Conservation (phyloP, 2,797 vertebrate genomes). For the Rallus crepitans region DNA sequence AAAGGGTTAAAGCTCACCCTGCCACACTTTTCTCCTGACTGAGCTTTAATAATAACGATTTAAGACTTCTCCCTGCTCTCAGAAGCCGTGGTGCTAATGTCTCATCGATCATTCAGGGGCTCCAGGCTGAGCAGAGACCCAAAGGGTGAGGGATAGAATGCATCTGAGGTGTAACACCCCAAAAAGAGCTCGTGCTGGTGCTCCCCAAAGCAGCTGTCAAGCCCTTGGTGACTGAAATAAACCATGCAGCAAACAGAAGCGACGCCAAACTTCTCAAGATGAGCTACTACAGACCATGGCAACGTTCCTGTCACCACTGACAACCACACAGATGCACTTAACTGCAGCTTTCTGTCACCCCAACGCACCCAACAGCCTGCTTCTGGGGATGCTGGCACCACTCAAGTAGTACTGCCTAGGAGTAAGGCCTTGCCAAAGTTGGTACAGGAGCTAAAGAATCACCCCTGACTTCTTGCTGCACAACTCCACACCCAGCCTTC, state of each 20-base stretch:
- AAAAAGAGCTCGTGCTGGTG: not conserved
- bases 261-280: not conserved
- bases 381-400: fast-evolving
- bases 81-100: no score
- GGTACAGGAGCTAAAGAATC: fast-evolving
- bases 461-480: not conserved
- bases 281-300: not conserved
- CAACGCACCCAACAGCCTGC: fast-evolving
- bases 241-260: fast-evolving
- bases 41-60: no score
- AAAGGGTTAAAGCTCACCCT: no score
- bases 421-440: not conserved
- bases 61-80: no score
- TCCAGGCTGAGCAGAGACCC: not conserved
- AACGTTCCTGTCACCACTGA: not conserved
- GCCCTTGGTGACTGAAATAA: not conserved
- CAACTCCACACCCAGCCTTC: fast-evolving
- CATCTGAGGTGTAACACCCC: fast-evolving
- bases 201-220: not conserved
- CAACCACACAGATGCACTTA: fast-evolving
- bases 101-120: no score
- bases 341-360: not conserved
- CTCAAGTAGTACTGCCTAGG: fast-evolving
- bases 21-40: no score
- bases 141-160: fast-evolving